Conservation (phyloP, 2,797 vertebrate species). For the Typhlichthys eigenmanni region DNA sequence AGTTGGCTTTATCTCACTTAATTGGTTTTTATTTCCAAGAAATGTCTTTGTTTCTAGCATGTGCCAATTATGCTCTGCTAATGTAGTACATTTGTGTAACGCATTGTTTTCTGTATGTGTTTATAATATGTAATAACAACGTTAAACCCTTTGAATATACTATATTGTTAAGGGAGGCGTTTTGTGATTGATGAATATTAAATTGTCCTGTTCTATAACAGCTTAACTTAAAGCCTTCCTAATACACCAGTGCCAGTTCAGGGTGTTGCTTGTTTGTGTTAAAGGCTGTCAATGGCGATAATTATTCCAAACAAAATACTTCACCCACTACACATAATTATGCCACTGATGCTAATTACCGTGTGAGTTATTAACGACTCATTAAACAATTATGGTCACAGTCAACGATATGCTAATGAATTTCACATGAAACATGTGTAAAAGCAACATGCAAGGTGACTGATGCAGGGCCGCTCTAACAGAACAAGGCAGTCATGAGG, state of each 20-base stretch:
- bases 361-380: conserved; percentile 78
- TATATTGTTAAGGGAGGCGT: background rate
- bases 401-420: conserved; percentile 78
- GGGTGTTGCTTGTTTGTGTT: conserved; percentile 61
- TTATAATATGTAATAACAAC: background rate
- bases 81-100: background rate
- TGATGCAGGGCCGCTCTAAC: conserved; percentile 27
- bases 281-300: conserved; percentile 57
- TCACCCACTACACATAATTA: conserved; percentile 78
- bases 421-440: conserved; percentile 62
- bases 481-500: background rate
- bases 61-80: background rate
- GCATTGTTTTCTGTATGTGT: background rate
- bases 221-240: background rate
- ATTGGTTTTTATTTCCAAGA: conserved; percentile 14
- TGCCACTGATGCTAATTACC: conserved; percentile 80
- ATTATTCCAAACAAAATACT: conserved; percentile 73
- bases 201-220: background rate
- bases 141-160: background rate
- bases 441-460: conserved; percentile 50
- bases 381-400: conserved; percentile 78
- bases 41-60: conserved; percentile 29
- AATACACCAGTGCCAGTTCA: conserved; percentile 4
- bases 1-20: conserved; percentile 34
- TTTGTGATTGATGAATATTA: background rate